A percentile compares a stretch with the other conserved stretches of the same genome.
Evolutionary conservation across 2,888 invertebrate species (phyloP).

Genomic region (Cosmia trapezina): DNA sequence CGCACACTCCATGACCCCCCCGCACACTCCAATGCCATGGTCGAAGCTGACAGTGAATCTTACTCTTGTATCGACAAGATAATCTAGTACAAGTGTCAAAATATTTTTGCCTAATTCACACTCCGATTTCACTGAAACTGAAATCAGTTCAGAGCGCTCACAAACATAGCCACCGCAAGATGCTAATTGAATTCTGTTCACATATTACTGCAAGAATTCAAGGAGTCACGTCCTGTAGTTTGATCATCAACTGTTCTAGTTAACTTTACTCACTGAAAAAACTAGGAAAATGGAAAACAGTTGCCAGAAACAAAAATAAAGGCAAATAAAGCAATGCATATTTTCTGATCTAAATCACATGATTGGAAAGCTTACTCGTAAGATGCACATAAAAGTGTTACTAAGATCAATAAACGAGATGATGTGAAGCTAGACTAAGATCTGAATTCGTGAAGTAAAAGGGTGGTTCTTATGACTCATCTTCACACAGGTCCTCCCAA

Average conservation of each 20-base stretch:
- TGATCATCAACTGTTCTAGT: slow-evolving; percentile 5
- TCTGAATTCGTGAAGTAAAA: background rate
- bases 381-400: background rate
- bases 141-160: slow-evolving; percentile 49
- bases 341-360: background rate
- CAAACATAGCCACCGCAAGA: slow-evolving; percentile 32
- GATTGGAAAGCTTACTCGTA: background rate
- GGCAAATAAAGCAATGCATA: background rate
- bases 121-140: slow-evolving; percentile 68
- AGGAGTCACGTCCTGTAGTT: background rate
- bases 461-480: background rate
- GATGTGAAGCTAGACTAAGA: background rate
- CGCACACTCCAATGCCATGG: slow-evolving; percentile 83
- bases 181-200: slow-evolving; percentile 40
- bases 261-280: background rate
- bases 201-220: slow-evolving; percentile 16
- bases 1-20: slow-evolving; percentile 65
- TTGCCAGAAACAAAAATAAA: background rate
- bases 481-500: slow-evolving; percentile 1
- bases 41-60: slow-evolving; percentile 81
- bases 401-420: background rate
- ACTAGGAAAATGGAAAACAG: background rate
- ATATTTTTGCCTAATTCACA: slow-evolving; percentile 62
- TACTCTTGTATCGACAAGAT: slow-evolving; percentile 80
- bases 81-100: slow-evolving; percentile 83